Base-by-base conservation (phyloP, 2,113 vertebrate species). In the Myiozetetes cayanensis region DNA sequence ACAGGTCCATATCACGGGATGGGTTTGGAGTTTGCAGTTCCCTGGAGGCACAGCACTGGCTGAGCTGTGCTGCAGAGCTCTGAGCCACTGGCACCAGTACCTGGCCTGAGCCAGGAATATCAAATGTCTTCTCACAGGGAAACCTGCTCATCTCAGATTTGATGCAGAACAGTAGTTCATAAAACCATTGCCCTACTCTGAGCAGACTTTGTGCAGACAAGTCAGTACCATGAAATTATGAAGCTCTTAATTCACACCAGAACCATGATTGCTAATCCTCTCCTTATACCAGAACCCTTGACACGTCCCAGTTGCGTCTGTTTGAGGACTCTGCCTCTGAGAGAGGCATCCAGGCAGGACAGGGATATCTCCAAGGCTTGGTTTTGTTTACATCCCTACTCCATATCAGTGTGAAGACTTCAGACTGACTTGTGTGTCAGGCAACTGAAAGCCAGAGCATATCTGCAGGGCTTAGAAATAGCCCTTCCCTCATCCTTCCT, bases 361-460 rank as follows among this genome's bases (percentile, higher is more conserved):
- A 5, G 12, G 1, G 8, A 7, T 61, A 56, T 71, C 66, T 81
- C 62, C 73, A 49, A 90, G 82, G 53, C 71, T 62, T 92, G 35
- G 56, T 74, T 92, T 90, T 95, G 96, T 97, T 97, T 97, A 97
- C 94, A 92, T 93, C 96, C 56, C 71, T 89, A 6, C 72, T 92
- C 76, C 92, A 37, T 95, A 96, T 96, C 95, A 92, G 85, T 87
- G 75, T 89, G 39, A 43, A 33, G 79, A 62, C 44, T 95, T 94
- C 50, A 59, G 27, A 27, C 27, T 41, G 44, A 53, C 39, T 86
- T 8, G 4, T 43, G 15, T 82, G 47, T 76, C 49, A 75, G 79
- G 62, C 85, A 93, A 74, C 85, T 87, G 86, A 72, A 85, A 81
- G 76, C 52, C 35, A 65, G 23, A 53, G 67, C 13, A 2, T 50